A percentile compares a stretch with the other conserved stretches of the same genome.
Conservation (phyloP, 2,888 invertebrate species). For the Acleris literana region DNA sequence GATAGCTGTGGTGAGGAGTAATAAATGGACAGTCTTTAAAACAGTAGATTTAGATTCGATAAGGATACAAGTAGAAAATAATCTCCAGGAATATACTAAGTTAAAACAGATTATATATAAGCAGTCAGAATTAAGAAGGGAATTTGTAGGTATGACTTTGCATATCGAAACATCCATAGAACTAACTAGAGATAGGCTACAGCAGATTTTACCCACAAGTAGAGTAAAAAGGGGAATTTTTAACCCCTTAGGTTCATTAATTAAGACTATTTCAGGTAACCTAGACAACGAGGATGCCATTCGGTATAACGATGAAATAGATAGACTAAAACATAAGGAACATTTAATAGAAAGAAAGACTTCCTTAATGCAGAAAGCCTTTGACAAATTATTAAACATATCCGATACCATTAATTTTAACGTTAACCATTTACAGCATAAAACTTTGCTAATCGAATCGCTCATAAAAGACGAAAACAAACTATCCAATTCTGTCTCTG, state of each 20-base stretch:
- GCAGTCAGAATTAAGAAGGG: not conserved
- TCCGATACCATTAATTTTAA: conserved; percentile 28
- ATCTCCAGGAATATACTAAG: conserved; percentile 12
- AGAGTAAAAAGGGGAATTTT: conserved; percentile 36
- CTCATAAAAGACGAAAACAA: no score
- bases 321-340: conserved; percentile 24
- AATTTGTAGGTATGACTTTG: conserved; percentile 18
- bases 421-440: conserved; percentile 1
- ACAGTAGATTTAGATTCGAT: conserved; percentile 30
- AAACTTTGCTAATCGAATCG: no score
- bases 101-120: not conserved
- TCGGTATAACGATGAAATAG: conserved; percentile 26
- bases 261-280: conserved; percentile 43
- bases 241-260: conserved; percentile 37
- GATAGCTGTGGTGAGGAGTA: conserved; percentile 36
- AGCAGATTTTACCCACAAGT: conserved; percentile 7
- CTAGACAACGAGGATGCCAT: conserved; percentile 43
- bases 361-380: conserved; percentile 17
- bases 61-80: not conserved
- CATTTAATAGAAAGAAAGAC: conserved; percentile 21
- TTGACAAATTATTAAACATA: conserved; percentile 25
- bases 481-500: no score
- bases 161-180: conserved; percentile 9
- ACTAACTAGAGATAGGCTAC: not conserved
- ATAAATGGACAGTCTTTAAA: conserved; percentile 35